Evolutionary conservation across 2,113 vertebrate species (phyloP), one percentile per base, ranked within the genome.

Genomic region (Osmerus eperlanus): DNA sequence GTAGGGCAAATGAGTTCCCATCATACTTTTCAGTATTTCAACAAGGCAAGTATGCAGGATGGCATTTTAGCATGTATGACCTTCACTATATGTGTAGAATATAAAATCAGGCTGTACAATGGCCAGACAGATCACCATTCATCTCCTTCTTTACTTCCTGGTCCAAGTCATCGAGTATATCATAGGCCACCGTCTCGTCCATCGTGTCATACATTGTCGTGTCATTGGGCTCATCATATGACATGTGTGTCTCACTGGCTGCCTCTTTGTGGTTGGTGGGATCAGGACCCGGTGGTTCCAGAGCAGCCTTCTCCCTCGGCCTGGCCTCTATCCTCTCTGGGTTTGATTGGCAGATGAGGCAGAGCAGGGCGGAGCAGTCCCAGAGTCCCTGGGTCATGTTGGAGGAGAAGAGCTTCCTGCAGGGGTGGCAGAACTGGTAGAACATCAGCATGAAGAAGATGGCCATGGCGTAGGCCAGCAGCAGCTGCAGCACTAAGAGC

Each of bases 371-470:
- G 52, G 94, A 89, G 81, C 92, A 96, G 32, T 90, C 78, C 80
- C 90, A 87, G 15, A 96, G 83, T 23, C 92, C 91, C 84, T 94
- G 93, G 0, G 91, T 91, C 82, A 95, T 83, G 83, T 89, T 96
- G 78, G 95, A 94, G 23, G 94, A 93, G 83, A 99, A 98, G 52
- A 99, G 94, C 83, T 89, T 95, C 84, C 95, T 95, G 84, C 97
- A 99, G 0, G 97, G 97, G 73, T 99, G 97, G 53, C 94, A 99
- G 83, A 94, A 98, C 87, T 96, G 95, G 79, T 98, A 99, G 89
- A 99, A 99, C 18, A 97, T 88, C 77, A 99, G 85, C 97, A 99
- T 99, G 86, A 99, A 99, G 74, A 96, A 92, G 77, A 98, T 65
- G 68, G 90, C 94, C 41, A 92, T 88, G 78, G 87, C 90, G 54